Evolutionary conservation across 2,113 vertebrate genomes (phyloP).

Genomic region (Tenrec ecaudatus): DNA sequence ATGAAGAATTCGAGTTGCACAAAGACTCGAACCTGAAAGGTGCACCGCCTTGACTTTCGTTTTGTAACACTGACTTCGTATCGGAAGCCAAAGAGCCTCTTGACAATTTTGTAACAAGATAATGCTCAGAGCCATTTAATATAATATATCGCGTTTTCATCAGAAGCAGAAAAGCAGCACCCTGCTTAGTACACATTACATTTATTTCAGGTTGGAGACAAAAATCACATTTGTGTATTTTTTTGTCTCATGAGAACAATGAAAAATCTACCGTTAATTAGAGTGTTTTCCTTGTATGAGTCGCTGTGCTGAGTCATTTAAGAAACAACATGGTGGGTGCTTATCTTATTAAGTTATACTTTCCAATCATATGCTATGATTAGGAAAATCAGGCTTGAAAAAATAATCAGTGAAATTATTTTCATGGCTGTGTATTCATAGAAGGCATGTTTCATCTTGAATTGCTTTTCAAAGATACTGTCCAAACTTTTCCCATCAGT

Average conservation of each 20-base stretch:
- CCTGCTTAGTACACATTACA: neutral
- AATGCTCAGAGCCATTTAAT: constrained; percentile 15
- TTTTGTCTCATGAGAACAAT: neutral
- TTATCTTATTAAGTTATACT: neutral
- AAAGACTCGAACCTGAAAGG: constrained; percentile 1
- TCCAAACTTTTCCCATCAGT: neutral
- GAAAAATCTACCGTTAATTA: neutral
- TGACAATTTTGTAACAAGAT: constrained; percentile 14
- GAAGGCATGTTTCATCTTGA: neutral
- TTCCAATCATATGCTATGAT: constrained; percentile 27
- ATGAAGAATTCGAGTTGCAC: neutral
- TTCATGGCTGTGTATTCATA: neutral
- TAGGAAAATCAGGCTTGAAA: neutral
- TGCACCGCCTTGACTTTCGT: neutral
- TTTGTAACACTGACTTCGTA: constrained; percentile 41
- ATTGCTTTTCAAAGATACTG: neutral
- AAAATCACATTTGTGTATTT: neutral
- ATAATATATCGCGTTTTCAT: neutral
- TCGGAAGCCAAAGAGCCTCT: neutral
- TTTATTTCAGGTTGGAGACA: neutral
- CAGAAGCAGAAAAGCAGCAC: neutral
- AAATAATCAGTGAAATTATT: constrained; percentile 35
- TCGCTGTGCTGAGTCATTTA: neutral
- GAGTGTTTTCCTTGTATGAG: neutral
- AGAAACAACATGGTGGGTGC: neutral